phyloP scores from a whole-genome alignment of 2,888 invertebrate genomes.

The Xylota segnis region DNA sequence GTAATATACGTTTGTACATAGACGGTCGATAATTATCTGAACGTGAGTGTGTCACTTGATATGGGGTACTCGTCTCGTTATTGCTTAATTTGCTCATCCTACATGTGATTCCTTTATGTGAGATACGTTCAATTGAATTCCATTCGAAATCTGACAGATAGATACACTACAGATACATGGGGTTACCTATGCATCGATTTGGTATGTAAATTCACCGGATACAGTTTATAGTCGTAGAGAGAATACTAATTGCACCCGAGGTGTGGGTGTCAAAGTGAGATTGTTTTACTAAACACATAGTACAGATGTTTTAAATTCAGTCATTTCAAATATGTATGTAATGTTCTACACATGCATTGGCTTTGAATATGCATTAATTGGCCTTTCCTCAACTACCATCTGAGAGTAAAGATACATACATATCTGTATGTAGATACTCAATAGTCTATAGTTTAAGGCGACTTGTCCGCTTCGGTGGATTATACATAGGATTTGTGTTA shows the following conservation, averaged over 20 bases:
- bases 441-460: no score
- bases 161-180: not conserved
- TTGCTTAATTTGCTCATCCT: not conserved
- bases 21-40: slow-evolving; percentile 25
- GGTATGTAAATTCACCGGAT: slow-evolving; percentile 33
- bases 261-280: slow-evolving; percentile 1
- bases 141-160: slow-evolving; percentile 24
- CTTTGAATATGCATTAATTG: no score
- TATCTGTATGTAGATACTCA: no score
- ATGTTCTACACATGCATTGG: not conserved
- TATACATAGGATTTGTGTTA: no score
- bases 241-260: slow-evolving; percentile 44
- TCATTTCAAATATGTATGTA: not conserved
- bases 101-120: not conserved
- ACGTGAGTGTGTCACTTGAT: slow-evolving; percentile 52
- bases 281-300: not conserved
- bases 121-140: slow-evolving; percentile 18
- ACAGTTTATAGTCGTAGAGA: slow-evolving; percentile 34
- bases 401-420: no score
- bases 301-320: not conserved
- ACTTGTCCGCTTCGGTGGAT: no score
- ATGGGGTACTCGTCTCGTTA: not conserved
- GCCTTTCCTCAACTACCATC: no score
- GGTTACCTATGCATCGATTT: slow-evolving; percentile 40
- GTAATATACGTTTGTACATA: not conserved